Base-by-base conservation (phyloP, 2,888 invertebrate genomes). In the Drosophila maculinotata region DNA sequence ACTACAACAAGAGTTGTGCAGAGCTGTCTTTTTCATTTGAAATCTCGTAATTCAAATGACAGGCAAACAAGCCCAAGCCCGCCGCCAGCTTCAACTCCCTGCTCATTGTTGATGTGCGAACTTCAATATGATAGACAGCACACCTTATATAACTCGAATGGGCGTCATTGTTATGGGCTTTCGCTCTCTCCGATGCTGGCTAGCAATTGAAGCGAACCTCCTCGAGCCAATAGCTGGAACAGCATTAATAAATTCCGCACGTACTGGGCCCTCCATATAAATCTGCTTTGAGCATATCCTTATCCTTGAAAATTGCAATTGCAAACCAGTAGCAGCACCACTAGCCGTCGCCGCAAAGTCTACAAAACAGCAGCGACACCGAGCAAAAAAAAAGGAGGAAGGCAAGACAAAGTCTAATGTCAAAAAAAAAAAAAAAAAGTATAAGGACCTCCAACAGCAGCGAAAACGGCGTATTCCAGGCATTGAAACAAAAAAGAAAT, bases 291-390 rank as follows among this genome's bases (percentile, higher is more conserved):
- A 79, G 79, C 79, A 80, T 80, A 88, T 49, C 52, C 69, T 57
- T 73, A 73, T 88, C 87, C 89, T 89, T 89, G 89, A 88, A 87
- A 89, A 89, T 79, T 87, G 86, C 88, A 88, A 76, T 80, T 79
- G 85, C 76, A 87, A 70, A 67, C 63, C 69, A 73, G 59, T 39
- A 38, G 47, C 53, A 44, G 60, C 48, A 60, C 14, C 10, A 56
- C 47, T 69, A 67, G 66, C 58, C 53, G 7, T 44, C 54, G 47
- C 56, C 47, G 53, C 65, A 42, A 26, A 25, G 36, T 28, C 41
- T 33, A 31, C 36, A 41, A 31, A 39, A 33, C 9, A 17, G 17
- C 9, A 20, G 20, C 4, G 20, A 20, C 20, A 4, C 20, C 20
- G 4, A 20, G 20, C 4, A 20, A 20, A 20, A 4, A 20, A 20